Percentiles rank a stretch among this genome's conserved stretches.
phyloP scores from a whole-genome alignment of 2,113 vertebrate genomes.

The Aptenodytes patagonicus region DNA sequence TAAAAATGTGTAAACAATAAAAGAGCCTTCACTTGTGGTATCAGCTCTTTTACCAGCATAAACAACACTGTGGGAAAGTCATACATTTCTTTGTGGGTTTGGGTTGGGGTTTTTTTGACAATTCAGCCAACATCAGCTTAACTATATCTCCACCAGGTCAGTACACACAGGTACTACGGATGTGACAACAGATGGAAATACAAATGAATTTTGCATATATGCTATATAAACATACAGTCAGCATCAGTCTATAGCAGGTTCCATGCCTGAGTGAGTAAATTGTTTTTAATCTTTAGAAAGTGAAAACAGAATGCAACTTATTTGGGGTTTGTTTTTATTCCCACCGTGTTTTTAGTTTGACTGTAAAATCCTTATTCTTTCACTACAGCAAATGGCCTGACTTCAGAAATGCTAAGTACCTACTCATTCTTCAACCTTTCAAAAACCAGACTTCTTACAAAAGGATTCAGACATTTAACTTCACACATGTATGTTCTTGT shows the following conservation, averaged over 20 bases:
- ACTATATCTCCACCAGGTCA: neutral
- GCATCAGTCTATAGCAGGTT: neutral
- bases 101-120: neutral
- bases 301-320: neutral
- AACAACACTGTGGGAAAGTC: neutral
- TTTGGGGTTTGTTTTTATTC: neutral
- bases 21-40: neutral
- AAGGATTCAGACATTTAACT: neutral
- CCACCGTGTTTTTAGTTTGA: neutral
- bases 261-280: neutral
- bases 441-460: neutral
- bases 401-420: neutral
- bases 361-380: neutral
- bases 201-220: neutral
- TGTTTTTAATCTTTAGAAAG: neutral
- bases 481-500: neutral
- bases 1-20: neutral
- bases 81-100: neutral
- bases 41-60: neutral
- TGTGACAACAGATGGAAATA: neutral
- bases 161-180: neutral
- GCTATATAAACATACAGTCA: neutral
- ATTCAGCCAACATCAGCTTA: neutral
- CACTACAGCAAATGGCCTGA: neutral
- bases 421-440: neutral